Conservation (phyloP, 2,113 vertebrate species). For the Leptobrachium leishanense region DNA sequence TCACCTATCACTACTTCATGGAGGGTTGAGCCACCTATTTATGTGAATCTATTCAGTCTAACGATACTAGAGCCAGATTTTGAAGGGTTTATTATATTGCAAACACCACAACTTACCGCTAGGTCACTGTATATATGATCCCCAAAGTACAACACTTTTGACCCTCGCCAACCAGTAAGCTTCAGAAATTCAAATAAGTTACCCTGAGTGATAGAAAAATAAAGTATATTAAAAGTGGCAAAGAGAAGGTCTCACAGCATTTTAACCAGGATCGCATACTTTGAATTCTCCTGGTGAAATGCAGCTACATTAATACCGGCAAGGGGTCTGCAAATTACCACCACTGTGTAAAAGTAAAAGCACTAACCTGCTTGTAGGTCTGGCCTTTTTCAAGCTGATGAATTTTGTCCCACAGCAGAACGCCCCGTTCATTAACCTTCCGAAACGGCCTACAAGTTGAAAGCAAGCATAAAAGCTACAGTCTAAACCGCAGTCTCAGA, state of each 20-base stretch:
- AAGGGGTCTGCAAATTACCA: too few species aligned
- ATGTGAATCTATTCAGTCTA: too few species aligned
- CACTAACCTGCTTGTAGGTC: constrained; percentile 94
- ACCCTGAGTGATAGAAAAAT: constrained; percentile 69
- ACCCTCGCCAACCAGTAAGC: constrained; percentile 96
- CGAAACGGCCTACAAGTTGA: constrained; percentile 82
- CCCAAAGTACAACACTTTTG: constrained; percentile 95
- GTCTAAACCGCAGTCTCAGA: too few species aligned
- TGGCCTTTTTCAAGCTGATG: constrained; percentile 91
- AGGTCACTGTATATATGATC: constrained; percentile 99
- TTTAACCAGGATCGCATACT: too few species aligned
- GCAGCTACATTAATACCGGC: too few species aligned
- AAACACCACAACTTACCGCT: constrained; percentile 76
- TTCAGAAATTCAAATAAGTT: constrained; percentile 97
- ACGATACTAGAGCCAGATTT: too few species aligned
- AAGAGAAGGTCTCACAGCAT: too few species aligned
- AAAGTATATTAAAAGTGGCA: not conserved
- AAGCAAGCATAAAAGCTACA: constrained; percentile 9
- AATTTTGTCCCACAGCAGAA: constrained; percentile 94
- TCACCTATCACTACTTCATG: too few species aligned
- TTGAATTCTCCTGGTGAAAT: too few species aligned
- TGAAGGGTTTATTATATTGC: too few species aligned
- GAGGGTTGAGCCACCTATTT: too few species aligned
- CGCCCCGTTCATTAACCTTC: constrained; percentile 89
- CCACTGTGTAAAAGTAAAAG: not conserved